Evolutionary conservation across 2,113 vertebrate species (phyloP).

Genomic region (Alligator sinensis): DNA sequence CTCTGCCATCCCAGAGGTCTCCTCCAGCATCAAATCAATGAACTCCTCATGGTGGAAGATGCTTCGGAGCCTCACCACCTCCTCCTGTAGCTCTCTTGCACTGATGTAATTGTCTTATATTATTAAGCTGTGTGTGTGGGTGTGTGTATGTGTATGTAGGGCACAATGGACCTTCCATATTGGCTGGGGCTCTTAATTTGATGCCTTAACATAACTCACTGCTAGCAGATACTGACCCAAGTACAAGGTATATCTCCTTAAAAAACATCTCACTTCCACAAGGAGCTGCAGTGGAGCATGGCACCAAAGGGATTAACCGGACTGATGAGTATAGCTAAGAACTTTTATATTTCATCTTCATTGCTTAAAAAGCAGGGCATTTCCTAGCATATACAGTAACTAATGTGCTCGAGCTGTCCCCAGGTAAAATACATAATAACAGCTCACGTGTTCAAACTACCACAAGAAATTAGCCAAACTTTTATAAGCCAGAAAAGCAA

Average conservation of each 20-base stretch:
- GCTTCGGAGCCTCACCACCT: no score
- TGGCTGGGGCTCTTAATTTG: neutral
- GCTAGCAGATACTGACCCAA: neutral
- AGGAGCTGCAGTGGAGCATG: neutral
- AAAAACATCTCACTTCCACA: constrained; percentile 51
- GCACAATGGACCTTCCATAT: neutral
- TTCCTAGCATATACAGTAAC: no score
- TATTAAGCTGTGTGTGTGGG: neutral
- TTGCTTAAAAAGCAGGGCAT: neutral
- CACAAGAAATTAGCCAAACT: no score
- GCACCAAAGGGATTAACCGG: constrained; percentile 2
- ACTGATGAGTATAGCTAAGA: neutral
- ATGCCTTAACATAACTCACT: neutral
- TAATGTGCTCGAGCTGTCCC: no score
- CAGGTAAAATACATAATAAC: no score
- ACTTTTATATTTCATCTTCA: neutral
- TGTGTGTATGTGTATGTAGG: neutral
- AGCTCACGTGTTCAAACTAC: no score
- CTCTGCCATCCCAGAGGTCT: no score
- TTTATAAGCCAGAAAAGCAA: no score
- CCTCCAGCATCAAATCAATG: no score
- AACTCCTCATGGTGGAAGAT: no score
- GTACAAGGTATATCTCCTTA: neutral
- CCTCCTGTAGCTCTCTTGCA: no score
- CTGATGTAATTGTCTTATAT: neutral